These are phyloP conservation scores for Poecilia gillii DNA, from an alignment of 2,797 vertebrate species.

Conservation along the genomic window DNA sequence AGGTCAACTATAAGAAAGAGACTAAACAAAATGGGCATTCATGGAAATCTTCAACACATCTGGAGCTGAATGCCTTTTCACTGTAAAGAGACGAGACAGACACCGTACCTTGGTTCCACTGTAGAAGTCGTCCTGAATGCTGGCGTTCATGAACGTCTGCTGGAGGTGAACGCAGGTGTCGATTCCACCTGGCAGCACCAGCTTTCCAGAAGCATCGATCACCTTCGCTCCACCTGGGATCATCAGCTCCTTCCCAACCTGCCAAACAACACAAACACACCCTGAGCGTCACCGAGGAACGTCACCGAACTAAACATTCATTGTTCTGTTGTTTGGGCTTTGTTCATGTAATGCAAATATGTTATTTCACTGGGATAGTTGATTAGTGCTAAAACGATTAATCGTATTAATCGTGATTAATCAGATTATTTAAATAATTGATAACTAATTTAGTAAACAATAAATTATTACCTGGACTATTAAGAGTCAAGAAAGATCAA, in stretches of 20 bases:
- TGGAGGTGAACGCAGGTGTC: constrained; percentile 96
- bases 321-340: not conserved
- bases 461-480: too few species aligned
- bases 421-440: too few species aligned
- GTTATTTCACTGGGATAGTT: not conserved
- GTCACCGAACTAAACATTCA: not conserved
- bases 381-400: too few species aligned
- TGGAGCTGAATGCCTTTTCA: not conserved
- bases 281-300: not conserved
- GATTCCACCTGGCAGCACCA: constrained; percentile 95
- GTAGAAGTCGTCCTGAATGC: constrained; percentile 96
- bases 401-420: too few species aligned
- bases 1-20: not conserved
- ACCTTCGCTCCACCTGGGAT: constrained; percentile 97
- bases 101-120: constrained; percentile 93
- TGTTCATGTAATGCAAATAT: too few species aligned
- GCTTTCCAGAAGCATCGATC: constrained; percentile 95
- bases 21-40: not conserved
- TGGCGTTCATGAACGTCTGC: constrained; percentile 95
- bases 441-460: too few species aligned
- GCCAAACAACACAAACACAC: not conserved
- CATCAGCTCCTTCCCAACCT: constrained; percentile 97
- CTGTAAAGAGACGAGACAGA: not conserved
- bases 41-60: not conserved
- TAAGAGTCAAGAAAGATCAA: too few species aligned